Evolutionary conservation across 2,113 vertebrate species (phyloP).

Genomic region (Odontophorus gujanensis): DNA sequence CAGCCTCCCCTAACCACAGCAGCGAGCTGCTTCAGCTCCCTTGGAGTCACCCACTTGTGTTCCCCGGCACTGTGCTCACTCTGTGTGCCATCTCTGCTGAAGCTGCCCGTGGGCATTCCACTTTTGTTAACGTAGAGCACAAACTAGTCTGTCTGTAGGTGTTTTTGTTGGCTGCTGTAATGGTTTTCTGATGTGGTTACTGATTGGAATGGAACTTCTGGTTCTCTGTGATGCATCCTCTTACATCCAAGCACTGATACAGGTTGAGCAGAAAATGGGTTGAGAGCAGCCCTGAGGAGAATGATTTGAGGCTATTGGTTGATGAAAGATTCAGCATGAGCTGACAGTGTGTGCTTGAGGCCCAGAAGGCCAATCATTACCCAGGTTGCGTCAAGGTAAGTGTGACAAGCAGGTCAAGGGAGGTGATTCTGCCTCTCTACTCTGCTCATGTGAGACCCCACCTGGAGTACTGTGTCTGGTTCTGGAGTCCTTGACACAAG

Average conservation of each 20-base stretch:
- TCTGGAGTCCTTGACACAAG: no score
- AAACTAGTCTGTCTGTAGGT: fast-evolving
- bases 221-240: fast-evolving
- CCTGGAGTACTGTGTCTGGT: no score
- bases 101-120: background rate
- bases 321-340: no score
- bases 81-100: fast-evolving
- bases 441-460: no score
- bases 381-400: no score
- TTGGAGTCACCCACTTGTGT: fast-evolving
- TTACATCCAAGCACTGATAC: background rate
- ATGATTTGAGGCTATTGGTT: no score
- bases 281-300: no score
- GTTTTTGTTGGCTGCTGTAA: background rate
- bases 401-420: no score
- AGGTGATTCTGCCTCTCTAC: no score
- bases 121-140: background rate
- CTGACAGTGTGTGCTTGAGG: no score
- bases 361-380: no score
- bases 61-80: background rate
- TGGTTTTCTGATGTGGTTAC: background rate
- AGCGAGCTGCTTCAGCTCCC: fast-evolving
- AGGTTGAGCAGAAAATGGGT: no score
- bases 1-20: fast-evolving
- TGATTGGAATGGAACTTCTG: background rate